Conservation (phyloP, 2,888 invertebrate genomes). For the Chouioia cunea region DNA sequence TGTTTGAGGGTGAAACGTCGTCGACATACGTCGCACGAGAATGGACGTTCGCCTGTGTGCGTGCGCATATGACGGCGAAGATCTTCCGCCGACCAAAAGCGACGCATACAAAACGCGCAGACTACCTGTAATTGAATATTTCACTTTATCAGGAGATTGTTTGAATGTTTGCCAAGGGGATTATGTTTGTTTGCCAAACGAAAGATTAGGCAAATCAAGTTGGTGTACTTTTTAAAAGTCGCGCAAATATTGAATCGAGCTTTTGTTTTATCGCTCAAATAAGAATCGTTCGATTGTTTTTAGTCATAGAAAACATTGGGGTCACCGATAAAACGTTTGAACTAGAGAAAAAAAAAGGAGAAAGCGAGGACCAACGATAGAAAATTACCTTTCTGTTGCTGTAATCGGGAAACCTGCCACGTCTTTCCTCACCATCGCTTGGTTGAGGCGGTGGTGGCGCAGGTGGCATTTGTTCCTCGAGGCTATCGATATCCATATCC, state of each 20-base stretch:
- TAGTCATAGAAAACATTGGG: no score
- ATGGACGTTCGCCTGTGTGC: conserved; percentile 92
- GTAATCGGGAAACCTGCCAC: conserved; percentile 88
- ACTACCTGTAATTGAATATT: conserved; percentile 73
- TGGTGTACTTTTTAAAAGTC: no score
- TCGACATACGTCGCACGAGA: conserved; percentile 90
- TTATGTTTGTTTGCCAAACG: no score
- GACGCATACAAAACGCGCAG: conserved; percentile 92
- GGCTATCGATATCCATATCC: conserved; percentile 72
- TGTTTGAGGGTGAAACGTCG: conserved; percentile 93
- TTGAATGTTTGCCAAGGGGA: not conserved
- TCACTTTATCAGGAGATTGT: not conserved
- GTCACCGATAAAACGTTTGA: no score
- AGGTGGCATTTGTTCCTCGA: conserved; percentile 62
- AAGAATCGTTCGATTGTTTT: no score
- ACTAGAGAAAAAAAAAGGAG: no score
- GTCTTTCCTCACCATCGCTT: conserved; percentile 79
- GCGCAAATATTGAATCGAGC: no score
- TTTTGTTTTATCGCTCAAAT: no score
- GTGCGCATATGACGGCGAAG: conserved; percentile 93
- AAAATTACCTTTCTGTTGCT: conserved; percentile 82
- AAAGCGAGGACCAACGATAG: no score
- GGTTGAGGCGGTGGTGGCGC: conserved; percentile 68
- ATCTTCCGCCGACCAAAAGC: conserved; percentile 96
- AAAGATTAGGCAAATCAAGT: no score